These are phyloP conservation scores for Mergus octosetaceus DNA, from an alignment of 2,797 vertebrate species.

Conservation along the genomic window DNA sequence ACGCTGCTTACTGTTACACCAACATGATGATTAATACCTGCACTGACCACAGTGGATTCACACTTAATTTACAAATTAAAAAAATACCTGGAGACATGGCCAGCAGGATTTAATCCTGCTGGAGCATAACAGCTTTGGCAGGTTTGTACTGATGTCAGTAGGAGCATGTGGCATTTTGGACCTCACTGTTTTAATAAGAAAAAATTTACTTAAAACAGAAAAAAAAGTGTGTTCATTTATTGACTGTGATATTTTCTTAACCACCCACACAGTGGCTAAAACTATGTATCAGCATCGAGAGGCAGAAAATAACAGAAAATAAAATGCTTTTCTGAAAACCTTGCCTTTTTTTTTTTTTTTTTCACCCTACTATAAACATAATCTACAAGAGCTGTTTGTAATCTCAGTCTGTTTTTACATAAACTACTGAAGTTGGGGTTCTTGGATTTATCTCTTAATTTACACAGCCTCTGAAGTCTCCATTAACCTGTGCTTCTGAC, in stretches of 20 bases:
- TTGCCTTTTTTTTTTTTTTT: not conserved
- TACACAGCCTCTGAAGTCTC: too few species aligned
- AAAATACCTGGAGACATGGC: not conserved
- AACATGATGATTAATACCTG: not conserved
- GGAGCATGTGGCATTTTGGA: not conserved
- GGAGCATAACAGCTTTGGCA: not conserved
- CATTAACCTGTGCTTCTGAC: fast-evolving
- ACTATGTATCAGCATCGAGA: not conserved
- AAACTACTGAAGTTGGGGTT: not conserved
- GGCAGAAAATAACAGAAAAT: not conserved
- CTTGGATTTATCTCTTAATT: not conserved
- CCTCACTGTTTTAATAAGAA: not conserved
- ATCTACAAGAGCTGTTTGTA: not conserved
- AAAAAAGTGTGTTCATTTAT: not conserved
- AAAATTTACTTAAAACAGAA: not conserved
- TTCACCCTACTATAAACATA: not conserved
- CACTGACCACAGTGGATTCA: not conserved
- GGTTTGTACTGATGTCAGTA: not conserved
- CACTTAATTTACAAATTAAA: slow-evolving; percentile 1
- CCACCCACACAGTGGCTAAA: not conserved
- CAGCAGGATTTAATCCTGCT: not conserved
- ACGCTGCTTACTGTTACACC: not conserved
- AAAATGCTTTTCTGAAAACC: not conserved
- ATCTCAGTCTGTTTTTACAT: not conserved
- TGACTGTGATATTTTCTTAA: not conserved